Conservation (phyloP, 30 jellyfish, hydroid and myxozoan species). For the Cassiopea xamachana region DNA sequence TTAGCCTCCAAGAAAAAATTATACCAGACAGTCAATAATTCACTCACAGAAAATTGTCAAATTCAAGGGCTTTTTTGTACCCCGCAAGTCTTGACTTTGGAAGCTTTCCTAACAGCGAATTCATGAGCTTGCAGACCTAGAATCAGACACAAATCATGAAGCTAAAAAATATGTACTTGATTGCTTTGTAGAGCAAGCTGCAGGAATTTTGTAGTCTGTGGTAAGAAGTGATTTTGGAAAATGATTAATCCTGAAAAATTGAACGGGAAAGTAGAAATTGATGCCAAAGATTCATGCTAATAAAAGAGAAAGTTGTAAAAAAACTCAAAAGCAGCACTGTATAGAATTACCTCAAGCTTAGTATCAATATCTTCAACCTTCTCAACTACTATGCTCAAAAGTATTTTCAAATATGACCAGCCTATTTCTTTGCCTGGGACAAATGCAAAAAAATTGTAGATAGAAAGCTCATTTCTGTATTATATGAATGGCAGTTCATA, state of each 20-base stretch:
- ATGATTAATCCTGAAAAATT: too few relatives aligned
- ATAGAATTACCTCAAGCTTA: not conserved
- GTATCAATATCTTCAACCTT: not conserved
- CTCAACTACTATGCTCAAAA: not conserved
- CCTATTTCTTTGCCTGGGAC: not conserved
- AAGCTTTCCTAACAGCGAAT: not conserved
- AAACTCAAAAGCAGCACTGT: not conserved
- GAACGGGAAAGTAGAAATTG: too few relatives aligned
- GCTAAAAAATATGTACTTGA: not conserved
- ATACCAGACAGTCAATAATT: not conserved
- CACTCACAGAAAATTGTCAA: slow-evolving; percentile 13
- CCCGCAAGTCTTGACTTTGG: not conserved
- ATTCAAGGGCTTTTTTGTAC: not conserved
- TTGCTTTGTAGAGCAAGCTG: not conserved
- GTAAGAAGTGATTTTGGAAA: too few relatives aligned
- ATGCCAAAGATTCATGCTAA: too few relatives aligned
- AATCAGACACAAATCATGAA: not conserved
- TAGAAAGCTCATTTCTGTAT: not conserved
- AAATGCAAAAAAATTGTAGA: not conserved
- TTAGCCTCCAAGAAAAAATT: not conserved
- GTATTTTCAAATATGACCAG: not conserved
- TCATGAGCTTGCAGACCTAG: slow-evolving; percentile 14
- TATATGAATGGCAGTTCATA: not conserved
- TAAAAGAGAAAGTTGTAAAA: too few relatives aligned
- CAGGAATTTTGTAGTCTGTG: too few relatives aligned